Conservation (phyloP, 1,140 invertebrate species). For the Polypedilum pembai region DNA sequence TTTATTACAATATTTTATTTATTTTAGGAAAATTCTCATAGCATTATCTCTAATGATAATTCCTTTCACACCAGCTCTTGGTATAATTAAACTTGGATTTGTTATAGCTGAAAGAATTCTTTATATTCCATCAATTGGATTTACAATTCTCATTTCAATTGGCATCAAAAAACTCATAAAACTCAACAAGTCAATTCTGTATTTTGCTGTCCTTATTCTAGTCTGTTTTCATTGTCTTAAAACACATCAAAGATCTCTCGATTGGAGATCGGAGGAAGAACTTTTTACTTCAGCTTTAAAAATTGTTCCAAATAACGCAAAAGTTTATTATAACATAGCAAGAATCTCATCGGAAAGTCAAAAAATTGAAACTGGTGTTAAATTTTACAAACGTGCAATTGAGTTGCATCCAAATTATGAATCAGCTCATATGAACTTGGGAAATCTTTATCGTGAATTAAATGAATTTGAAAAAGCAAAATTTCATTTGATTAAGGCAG, state of each 20-base stretch:
- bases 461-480: conserved; percentile 68
- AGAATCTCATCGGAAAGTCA: conserved; percentile 75
- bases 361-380: conserved; percentile 58
- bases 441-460: conserved; percentile 80
- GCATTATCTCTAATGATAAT: conserved; percentile 64
- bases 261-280: conserved; percentile 70
- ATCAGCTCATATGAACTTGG: conserved; percentile 95
- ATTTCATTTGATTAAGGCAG: conserved; percentile 62
- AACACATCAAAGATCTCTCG: conserved; percentile 60
- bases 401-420: conserved; percentile 83
- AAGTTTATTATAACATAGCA: conserved; percentile 88
- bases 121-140: conserved; percentile 81
- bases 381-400: conserved; percentile 71
- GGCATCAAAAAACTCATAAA: conserved; percentile 49
- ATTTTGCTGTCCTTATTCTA: conserved; percentile 44
- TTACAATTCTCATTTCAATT: conserved; percentile 64
- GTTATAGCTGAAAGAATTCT: conserved; percentile 81
- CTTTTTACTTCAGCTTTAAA: conserved; percentile 63
- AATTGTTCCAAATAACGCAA: conserved; percentile 83
- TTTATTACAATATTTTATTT: neutral
- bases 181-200: conserved; percentile 34
- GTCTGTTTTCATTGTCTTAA: conserved; percentile 51
- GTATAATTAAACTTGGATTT: conserved; percentile 88
- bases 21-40: conserved; percentile 53
- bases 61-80: conserved; percentile 87